Evolutionary conservation across 2,113 vertebrate genomes (phyloP).

Genomic region (Petaurus breviceps): DNA sequence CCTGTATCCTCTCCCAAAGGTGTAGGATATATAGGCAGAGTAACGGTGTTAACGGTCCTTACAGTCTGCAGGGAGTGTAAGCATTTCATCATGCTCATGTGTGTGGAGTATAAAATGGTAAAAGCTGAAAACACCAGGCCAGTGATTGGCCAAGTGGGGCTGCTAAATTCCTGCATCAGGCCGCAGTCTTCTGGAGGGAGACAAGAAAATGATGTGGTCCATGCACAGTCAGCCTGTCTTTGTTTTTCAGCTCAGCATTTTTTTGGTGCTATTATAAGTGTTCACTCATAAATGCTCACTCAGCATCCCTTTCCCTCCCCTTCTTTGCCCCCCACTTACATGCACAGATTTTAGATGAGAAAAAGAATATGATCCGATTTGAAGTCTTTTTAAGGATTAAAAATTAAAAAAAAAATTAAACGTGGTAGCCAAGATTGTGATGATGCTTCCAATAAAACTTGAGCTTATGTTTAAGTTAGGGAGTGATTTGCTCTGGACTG

Average conservation of each 20-base stretch:
- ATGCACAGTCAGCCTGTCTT: constrained; percentile 71
- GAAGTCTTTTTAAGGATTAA: constrained; percentile 18
- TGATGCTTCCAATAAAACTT: neutral
- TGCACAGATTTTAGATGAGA: neutral
- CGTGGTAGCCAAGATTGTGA: constrained; percentile 16
- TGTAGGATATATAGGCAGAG: constrained; percentile 11
- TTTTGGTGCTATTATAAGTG: constrained; percentile 54
- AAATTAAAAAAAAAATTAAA: constrained; percentile 35
- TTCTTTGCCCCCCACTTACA: neutral
- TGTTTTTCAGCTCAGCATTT: constrained; percentile 55
- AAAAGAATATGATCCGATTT: constrained; percentile 51
- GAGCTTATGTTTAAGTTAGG: neutral
- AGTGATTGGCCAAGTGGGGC: neutral
- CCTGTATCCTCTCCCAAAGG: constrained; percentile 53
- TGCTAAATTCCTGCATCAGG: constrained; percentile 63
- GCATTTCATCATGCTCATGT: constrained; percentile 51
- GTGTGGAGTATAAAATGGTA: neutral
- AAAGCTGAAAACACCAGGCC: constrained; percentile 14
- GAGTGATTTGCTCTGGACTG: neutral
- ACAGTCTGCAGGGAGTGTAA: neutral
- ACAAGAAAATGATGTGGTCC: constrained; percentile 67
- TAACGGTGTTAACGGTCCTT: neutral
- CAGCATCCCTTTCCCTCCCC: neutral
- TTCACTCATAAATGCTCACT: neutral
- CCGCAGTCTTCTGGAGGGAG: constrained; percentile 59